Conservation (phyloP, 2,888 invertebrate genomes). For the Erannis defoliaria region DNA sequence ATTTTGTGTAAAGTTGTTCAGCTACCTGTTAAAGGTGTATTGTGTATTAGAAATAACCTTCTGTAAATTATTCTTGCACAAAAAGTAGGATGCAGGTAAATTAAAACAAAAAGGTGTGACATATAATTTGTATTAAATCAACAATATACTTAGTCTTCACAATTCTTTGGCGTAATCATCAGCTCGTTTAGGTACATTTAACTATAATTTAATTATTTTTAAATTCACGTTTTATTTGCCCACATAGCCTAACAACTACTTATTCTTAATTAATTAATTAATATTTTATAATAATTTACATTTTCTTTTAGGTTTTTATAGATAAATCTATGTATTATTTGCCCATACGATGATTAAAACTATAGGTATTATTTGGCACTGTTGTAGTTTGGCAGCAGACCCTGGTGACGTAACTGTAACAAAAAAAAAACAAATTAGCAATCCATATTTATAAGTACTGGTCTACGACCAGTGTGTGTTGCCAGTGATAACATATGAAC, state of each 20-base stretch:
- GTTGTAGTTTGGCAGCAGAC: conserved; percentile 66
- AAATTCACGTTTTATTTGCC: conserved; percentile 72
- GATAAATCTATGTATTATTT: conserved; percentile 70
- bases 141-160: conserved; percentile 84
- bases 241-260: conserved; percentile 73
- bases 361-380: conserved; percentile 76
- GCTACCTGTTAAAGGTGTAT: too few species aligned
- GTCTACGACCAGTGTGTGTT: too few species aligned
- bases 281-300: conserved; percentile 48
- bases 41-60: too few species aligned
- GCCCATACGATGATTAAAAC: conserved; percentile 72
- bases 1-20: too few species aligned
- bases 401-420: conserved; percentile 83
- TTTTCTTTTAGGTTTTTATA: conserved; percentile 37
- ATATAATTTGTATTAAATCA: conserved; percentile 87
- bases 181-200: conserved; percentile 78
- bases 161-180: conserved; percentile 81
- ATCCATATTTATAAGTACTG: too few species aligned
- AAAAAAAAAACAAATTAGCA: conserved; percentile 29
- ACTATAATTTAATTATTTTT: conserved; percentile 63
- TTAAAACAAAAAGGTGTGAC: conserved; percentile 64
- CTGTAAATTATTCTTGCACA: too few species aligned
- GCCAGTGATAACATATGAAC: too few species aligned
- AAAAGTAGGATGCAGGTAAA: conserved; percentile 33
- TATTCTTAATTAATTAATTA: conserved; percentile 59